Conservation (phyloP, 37 sponge, comb jelly and placozoan genomes). For the Eunapius fragilis region DNA sequence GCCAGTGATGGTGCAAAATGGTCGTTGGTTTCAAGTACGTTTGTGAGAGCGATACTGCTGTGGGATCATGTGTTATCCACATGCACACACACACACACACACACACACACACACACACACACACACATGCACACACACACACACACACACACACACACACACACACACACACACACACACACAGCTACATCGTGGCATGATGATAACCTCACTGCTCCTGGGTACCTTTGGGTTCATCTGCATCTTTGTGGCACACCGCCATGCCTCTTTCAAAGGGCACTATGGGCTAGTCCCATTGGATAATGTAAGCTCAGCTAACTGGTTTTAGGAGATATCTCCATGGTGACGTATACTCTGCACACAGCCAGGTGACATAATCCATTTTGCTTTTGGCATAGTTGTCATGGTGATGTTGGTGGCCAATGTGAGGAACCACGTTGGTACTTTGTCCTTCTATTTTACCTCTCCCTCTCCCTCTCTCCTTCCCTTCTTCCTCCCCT, state of each 20-base stretch:
- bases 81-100: background rate
- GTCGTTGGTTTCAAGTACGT: background rate
- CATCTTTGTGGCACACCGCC: constrained; percentile 36
- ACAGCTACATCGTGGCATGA: constrained; percentile 47
- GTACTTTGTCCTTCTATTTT: background rate
- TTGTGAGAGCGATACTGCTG: background rate
- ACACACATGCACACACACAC: constrained; percentile 32
- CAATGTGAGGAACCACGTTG: constrained; percentile 46
- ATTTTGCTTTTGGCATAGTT: constrained; percentile 54
- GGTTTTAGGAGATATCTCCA: background rate
- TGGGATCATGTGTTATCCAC: too few species aligned
- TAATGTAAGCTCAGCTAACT: background rate
- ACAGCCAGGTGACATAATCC: constrained; percentile 40
- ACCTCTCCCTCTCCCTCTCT: background rate
- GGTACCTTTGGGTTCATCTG: constrained; percentile 51
- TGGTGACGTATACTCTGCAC: background rate
- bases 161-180: background rate
- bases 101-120: background rate
- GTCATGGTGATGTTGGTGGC: constrained; percentile 56
- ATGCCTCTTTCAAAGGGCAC: background rate
- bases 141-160: constrained; percentile 24
- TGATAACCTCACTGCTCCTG: constrained; percentile 35
- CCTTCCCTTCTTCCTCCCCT: background rate
- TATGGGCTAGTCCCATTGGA: constrained; percentile 18
- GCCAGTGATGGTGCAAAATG: constrained; percentile 3